Evolutionary conservation across 2,888 invertebrate genomes (phyloP).

Genomic region (Hofmannophila pseudospretella): DNA sequence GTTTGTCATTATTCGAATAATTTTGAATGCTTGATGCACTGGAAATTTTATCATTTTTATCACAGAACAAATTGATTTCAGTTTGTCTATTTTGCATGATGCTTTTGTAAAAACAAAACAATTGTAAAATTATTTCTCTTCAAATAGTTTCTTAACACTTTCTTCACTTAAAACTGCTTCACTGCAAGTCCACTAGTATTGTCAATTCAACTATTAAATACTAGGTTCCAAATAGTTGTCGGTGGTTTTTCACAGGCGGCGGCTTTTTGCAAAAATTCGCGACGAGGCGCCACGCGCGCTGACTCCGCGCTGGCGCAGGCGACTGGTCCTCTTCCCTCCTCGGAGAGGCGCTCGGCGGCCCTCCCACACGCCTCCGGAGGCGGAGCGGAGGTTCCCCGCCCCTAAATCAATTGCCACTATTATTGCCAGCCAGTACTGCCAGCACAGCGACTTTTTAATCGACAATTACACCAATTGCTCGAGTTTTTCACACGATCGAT

Average conservation of each 20-base stretch:
- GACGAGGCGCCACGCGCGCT: conserved; percentile 53
- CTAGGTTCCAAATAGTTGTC: not conserved
- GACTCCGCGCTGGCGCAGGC: conserved; percentile 56
- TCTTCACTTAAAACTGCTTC: not conserved
- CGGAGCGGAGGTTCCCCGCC: conserved; percentile 43
- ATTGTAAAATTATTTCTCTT: not conserved
- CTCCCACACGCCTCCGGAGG: conserved; percentile 67
- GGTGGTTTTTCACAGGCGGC: conserved; percentile 8
- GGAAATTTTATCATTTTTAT: not conserved
- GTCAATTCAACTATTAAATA: not conserved
- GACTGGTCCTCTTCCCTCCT: conserved; percentile 69
- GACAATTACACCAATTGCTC: conserved; percentile 38
- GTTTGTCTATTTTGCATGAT: not conserved
- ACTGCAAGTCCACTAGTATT: not conserved
- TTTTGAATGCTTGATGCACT: conserved; percentile 1
- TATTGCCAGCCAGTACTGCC: no score
- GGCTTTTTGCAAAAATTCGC: conserved; percentile 18
- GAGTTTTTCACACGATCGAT: conserved; percentile 53
- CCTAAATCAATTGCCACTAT: conserved; percentile 24
- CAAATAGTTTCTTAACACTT: not conserved
- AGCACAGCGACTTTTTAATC: conserved; percentile 40
- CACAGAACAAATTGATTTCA: not conserved
- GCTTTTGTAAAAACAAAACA: not conserved
- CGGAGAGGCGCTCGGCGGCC: conserved; percentile 43
- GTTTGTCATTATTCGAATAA: not conserved